Evolutionary conservation across 2,888 invertebrate genomes (phyloP), one percentile per base, ranked within the genome.

Genomic region (Elgonia sp.): DNA sequence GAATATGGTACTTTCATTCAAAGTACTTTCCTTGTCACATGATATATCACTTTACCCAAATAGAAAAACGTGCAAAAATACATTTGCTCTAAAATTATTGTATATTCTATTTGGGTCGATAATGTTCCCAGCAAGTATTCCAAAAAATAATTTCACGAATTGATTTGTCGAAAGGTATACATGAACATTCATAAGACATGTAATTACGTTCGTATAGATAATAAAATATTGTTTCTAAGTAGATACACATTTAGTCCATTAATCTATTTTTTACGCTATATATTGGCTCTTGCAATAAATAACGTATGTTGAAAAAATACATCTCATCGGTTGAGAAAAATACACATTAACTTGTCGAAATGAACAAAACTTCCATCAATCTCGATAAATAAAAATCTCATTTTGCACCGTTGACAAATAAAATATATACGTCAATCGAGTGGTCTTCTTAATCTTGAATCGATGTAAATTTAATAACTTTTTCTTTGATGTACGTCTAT

Each of bases 111-210:
- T 65, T 29, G 39, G 60, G n/a, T 60, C 70, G 3, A 18, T 29
- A 75, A 21, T 46, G 50, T 67, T 46, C 12, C 12, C 21, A 39
- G 7, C 63, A 29, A 29, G 29, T 1, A 29, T 5, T 29, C 29
- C 5, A 29, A 46, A 50, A 75, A 21, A 40, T 12, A 75, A 62
- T 29, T 62, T 18, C 7, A 1, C 21, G n/a, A 29, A 10, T 63
- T 14, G 5, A 42, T 55, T 57, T n/a, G 18, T 63, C 63, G 37
- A 83, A 83, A 83, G 55, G 37, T 70, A 14, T 50, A 53, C 67
- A 20, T 63, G 63, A 80, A 86, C 83, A 87, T 87, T 84, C 18
- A 80, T 87, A 87, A 84, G 84, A 75, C 76, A 87, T 87, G 84
- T 87, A 87, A 84, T 84, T 72, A 87, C 72, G 80, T 81, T 87